Percentiles rank a stretch among this genome's conserved stretches.
Conservation (phyloP, 2,797 vertebrate genomes). For the Triplophysa yarkandensis region DNA sequence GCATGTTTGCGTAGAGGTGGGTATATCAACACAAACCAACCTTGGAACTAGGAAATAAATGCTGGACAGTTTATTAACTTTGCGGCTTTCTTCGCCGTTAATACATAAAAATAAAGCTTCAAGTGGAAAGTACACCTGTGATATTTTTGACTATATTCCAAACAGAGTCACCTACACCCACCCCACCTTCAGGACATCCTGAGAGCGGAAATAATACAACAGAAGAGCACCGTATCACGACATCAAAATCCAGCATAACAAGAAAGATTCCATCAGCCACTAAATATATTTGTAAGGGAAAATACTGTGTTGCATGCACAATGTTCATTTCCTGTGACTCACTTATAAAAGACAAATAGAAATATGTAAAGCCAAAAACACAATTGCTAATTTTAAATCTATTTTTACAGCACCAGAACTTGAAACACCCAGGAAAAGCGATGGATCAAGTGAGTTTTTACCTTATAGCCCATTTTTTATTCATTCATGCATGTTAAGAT, state of each 20-base stretch:
- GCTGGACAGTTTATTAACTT: background rate
- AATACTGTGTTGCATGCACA: background rate
- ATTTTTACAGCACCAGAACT: accelerated
- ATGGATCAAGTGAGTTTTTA: slow-evolving; percentile 11
- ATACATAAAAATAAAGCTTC: background rate
- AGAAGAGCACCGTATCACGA: accelerated
- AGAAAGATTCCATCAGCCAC: background rate
- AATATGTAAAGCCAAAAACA: too few relatives aligned
- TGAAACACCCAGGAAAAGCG: accelerated
- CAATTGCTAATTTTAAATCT: too few relatives aligned
- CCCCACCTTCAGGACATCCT: background rate
- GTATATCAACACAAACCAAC: background rate
- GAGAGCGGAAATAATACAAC: background rate
- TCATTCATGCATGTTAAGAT: background rate
- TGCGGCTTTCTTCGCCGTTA: background rate
- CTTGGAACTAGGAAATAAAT: background rate
- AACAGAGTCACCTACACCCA: background rate
- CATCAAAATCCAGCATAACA: background rate
- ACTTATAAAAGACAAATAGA: too few relatives aligned
- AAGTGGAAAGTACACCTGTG: background rate
- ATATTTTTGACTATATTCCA: background rate
- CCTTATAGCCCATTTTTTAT: background rate
- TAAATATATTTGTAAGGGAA: background rate
- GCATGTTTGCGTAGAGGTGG: background rate
- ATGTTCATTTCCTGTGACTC: background rate